Evolutionary conservation across 2,797 vertebrate genomes (phyloP), one percentile per base, ranked within the genome.

Genomic region (Dallia pectoralis): DNA sequence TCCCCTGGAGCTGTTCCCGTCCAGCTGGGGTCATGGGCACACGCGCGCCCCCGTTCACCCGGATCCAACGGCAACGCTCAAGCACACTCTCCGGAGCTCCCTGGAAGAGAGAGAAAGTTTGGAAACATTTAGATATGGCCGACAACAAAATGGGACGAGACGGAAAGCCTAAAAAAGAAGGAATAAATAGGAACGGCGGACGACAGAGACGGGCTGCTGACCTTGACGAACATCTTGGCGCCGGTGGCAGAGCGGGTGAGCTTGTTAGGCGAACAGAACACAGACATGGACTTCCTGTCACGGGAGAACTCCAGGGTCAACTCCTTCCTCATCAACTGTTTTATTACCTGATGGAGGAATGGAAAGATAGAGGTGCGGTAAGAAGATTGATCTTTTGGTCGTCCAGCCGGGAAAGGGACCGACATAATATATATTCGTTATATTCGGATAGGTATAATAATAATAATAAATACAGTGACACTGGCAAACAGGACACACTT

Each of bases 271-370:
- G 87, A 87, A 73, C 93, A 94, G 87, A 93, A 93, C 69, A 92
- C 93, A 0, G 93, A 94, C 93, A 94, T 94, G 62, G 93, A 94
- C 85, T 94, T 94, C 71, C 93, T 91, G 88, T 94, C 93, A 81
- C 93, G 85, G 73, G 93, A 94, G 73, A 94, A 94, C 85, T 94
- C 93, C 51, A 94, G 83, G 0, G 93, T 94, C 75, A 94, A 65
- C 86, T 94, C 93, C 79, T 94, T 94, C 82, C 79, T 92, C 92
- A 94, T 90, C 72, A 94, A 80, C 86, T 93, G 93, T 72, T 93
- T 94, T 19, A 94, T 94, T 72, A 94, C 91, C 93, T 94, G 77
- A 74, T 62, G 70, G 33, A 22, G 27, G 65, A 69, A 36, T 0
- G 27, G 70, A 62, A 16, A 22, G n/a, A 44, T 11, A 36, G 36